A percentile compares a stretch with the other conserved stretches of the same genome.
phyloP scores from a whole-genome alignment of 2,888 invertebrate genomes.

The Tuta absoluta region DNA sequence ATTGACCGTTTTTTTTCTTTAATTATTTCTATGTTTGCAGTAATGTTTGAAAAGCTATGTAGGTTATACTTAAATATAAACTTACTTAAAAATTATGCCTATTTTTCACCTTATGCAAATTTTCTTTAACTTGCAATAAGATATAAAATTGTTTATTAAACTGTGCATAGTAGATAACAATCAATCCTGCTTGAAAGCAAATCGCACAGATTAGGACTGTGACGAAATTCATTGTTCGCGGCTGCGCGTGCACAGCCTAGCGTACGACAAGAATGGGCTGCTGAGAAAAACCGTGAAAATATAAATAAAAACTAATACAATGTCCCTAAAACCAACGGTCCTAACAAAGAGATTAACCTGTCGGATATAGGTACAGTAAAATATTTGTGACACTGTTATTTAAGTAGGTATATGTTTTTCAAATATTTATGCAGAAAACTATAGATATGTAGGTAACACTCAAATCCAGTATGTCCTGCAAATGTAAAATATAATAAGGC shows the following conservation, averaged over 20 bases:
- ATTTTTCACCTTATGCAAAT: background rate
- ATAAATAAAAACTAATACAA: constrained; percentile 9
- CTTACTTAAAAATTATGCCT: too few species aligned
- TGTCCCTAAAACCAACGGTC: constrained; percentile 11
- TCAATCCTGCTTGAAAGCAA: constrained; percentile 5
- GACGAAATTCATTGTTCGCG: constrained; percentile 22
- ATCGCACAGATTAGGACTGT: constrained; percentile 14
- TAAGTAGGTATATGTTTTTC: too few species aligned
- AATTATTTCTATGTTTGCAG: too few species aligned
- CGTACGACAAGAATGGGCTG: constrained; percentile 7
- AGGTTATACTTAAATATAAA: too few species aligned
- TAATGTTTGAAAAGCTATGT: too few species aligned
- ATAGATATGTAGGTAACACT: background rate
- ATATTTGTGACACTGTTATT: too few species aligned
- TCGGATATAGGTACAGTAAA: background rate
- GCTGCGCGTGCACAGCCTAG: background rate
- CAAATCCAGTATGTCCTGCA: background rate
- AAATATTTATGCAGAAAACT: background rate
- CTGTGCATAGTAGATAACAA: background rate
- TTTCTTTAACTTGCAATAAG: background rate
- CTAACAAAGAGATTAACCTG: constrained; percentile 6
- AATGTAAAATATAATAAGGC: too few species aligned
- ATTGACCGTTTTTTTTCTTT: too few species aligned
- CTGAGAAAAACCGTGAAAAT: constrained; percentile 10
- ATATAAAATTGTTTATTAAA: background rate